Evolutionary conservation across 2,797 vertebrate genomes (phyloP).

Genomic region (Balearica regulorum): DNA sequence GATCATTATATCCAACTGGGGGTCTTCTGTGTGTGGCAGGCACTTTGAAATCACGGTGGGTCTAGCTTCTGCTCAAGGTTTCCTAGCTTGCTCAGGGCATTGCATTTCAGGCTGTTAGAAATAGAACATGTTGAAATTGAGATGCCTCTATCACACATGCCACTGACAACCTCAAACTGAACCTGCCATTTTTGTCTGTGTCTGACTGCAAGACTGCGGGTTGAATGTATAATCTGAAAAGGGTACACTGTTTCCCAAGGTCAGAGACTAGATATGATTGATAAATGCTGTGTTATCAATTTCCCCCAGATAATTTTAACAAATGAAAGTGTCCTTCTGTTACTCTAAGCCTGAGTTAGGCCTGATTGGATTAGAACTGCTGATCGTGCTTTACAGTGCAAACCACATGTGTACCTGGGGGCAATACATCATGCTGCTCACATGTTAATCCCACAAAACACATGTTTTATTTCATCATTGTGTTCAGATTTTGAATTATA

Average conservation of each 20-base stretch:
- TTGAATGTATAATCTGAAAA: not conserved
- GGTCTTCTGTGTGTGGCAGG: not conserved
- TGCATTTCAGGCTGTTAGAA: not conserved
- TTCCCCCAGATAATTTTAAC: not conserved
- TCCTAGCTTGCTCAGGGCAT: not conserved
- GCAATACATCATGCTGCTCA: not conserved
- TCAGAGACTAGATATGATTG: not conserved
- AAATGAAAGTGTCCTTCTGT: not conserved
- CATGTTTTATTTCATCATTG: not conserved
- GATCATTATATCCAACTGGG: not conserved
- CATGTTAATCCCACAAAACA: not conserved
- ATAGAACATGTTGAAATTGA: not conserved
- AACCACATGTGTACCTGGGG: not conserved
- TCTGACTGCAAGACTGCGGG: not conserved
- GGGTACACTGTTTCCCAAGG: not conserved
- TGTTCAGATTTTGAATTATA: not conserved
- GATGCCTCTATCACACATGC: not conserved
- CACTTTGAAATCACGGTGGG: not conserved
- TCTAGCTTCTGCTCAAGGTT: not conserved
- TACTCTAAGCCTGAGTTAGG: not conserved
- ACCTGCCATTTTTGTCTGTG: not conserved
- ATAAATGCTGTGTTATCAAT: not conserved
- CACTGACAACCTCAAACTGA: not conserved
- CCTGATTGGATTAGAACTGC: not conserved
- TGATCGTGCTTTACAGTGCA: not conserved